These are phyloP conservation scores for Aethina tumida DNA, from an alignment of 1,140 invertebrate species.

Conservation along the genomic window DNA sequence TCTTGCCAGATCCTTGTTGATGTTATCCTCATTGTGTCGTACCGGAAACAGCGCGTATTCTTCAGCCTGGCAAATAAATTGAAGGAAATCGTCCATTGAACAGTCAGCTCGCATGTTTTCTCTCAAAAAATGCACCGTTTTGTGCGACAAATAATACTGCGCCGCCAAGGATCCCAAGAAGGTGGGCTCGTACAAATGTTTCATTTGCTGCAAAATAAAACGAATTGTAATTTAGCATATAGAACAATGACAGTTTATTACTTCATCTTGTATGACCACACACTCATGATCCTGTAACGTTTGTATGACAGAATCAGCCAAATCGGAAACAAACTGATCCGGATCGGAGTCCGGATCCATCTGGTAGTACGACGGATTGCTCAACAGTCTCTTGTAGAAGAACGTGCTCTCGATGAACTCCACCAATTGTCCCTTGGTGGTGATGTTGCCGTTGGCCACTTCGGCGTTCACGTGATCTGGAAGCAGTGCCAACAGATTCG, in stretches of 20 bases:
- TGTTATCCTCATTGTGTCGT: slow-evolving; percentile 93
- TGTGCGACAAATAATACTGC: slow-evolving; percentile 94
- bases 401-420: slow-evolving; percentile 99
- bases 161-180: slow-evolving; percentile 89
- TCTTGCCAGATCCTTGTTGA: slow-evolving; percentile 82
- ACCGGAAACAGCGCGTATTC: slow-evolving; percentile 95
- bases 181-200: slow-evolving; percentile 47
- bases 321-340: slow-evolving; percentile 54
- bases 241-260: too few species aligned
- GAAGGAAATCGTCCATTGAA: slow-evolving; percentile 64
- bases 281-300: slow-evolving; percentile 69
- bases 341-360: slow-evolving; percentile 66
- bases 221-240: too few species aligned
- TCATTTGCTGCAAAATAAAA: slow-evolving; percentile 21
- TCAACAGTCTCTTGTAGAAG: slow-evolving; percentile 85
- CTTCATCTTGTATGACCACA: slow-evolving; percentile 52
- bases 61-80: slow-evolving; percentile 71
- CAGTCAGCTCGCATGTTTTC: slow-evolving; percentile 54
- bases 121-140: slow-evolving; percentile 79
- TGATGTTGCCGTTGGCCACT: slow-evolving; percentile 88
- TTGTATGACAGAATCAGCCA: slow-evolving; percentile 69
- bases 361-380: slow-evolving; percentile 91
- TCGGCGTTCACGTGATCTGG: slow-evolving; percentile 98
- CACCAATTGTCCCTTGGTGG: slow-evolving; percentile 84
- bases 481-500: slow-evolving; percentile 80